Conservation (phyloP, 2,888 invertebrate genomes). For the Cancer borealis region DNA sequence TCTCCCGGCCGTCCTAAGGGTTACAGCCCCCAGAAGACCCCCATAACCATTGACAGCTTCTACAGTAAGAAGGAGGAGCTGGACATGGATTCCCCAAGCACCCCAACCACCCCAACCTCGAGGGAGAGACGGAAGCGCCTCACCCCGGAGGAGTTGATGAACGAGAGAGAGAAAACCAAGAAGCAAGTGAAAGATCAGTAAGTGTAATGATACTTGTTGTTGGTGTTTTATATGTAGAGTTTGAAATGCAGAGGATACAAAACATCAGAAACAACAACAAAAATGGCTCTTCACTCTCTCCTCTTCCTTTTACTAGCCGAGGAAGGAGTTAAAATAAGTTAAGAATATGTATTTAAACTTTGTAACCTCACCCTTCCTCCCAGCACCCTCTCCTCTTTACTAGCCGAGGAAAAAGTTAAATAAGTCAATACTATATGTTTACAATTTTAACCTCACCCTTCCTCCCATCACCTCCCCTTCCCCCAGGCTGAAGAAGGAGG, state of each 20-base stretch:
- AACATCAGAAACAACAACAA: too few relatives aligned
- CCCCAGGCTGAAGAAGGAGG: slow-evolving; percentile 4
- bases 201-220: background rate
- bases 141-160: slow-evolving; percentile 38
- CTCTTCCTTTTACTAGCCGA: too few relatives aligned
- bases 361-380: background rate
- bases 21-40: slow-evolving; percentile 60
- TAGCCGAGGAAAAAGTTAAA: too few relatives aligned
- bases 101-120: background rate
- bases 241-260: too few relatives aligned
- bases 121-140: slow-evolving; percentile 57
- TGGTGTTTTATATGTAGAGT: background rate
- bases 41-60: slow-evolving; percentile 56
- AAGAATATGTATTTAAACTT: background rate
- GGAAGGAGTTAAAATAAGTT: too few relatives aligned
- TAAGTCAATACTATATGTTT: background rate
- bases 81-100: too few relatives aligned
- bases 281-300: too few relatives aligned
- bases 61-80: slow-evolving; percentile 47
- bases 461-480: background rate
- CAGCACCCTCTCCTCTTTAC: background rate
- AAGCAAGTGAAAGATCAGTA: slow-evolving; percentile 49
- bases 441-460: background rate
- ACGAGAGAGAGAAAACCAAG: slow-evolving; percentile 39
- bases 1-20: slow-evolving; percentile 62